Conservation (phyloP, 2,113 vertebrate genomes). For the Corvus hawaiiensis region DNA sequence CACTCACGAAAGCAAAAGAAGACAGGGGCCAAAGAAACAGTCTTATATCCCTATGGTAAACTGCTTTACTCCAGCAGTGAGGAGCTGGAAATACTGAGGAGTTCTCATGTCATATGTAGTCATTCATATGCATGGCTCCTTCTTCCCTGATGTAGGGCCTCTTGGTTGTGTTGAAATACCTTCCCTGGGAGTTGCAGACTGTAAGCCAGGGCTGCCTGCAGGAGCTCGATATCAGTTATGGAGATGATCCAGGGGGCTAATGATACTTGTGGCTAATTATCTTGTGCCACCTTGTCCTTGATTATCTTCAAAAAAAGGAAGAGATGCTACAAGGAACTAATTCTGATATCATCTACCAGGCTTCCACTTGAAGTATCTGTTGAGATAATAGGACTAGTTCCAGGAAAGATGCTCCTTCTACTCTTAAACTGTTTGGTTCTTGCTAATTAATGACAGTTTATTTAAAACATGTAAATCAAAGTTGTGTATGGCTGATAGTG, state of each 20-base stretch:
- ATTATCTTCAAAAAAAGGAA: not conserved
- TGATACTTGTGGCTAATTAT: conserved; percentile 39
- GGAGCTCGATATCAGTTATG: not conserved
- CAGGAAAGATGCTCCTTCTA: not conserved
- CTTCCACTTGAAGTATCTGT: not conserved
- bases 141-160: not conserved
- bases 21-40: not conserved
- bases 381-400: not conserved
- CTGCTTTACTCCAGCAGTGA: not conserved
- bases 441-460: not conserved
- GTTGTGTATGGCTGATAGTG: not conserved
- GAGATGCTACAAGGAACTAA: not conserved
- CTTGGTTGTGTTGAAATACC: not conserved
- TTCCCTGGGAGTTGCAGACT: not conserved
- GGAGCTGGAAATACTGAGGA: not conserved
- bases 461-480: not conserved
- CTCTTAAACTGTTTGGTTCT: not conserved
- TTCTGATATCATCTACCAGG: not conserved
- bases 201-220: not conserved
- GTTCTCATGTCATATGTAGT: not conserved
- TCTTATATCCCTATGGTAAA: not conserved
- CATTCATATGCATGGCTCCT: not conserved
- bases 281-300: not conserved
- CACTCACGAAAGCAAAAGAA: not conserved
- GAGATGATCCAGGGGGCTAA: not conserved